phyloP scores from a whole-genome alignment of 2,888 invertebrate species.

The Prenolepis imparis region DNA sequence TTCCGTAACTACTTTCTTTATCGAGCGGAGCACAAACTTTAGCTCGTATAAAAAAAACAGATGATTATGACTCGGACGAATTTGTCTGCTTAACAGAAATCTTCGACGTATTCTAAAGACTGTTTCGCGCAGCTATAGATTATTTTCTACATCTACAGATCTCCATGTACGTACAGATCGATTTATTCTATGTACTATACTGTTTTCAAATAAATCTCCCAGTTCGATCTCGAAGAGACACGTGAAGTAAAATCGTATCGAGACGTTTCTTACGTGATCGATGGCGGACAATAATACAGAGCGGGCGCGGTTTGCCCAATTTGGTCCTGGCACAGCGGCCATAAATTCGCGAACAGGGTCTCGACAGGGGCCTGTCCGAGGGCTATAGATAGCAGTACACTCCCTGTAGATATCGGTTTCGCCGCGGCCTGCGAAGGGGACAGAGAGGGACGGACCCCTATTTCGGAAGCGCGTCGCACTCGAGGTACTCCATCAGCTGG shows the following conservation, averaged over 20 bases:
- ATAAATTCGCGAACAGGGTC: conserved; percentile 71
- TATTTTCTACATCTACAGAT: not conserved
- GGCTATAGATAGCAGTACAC: not conserved
- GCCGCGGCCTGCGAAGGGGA: conserved; percentile 46
- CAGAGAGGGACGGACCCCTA: conserved; percentile 70
- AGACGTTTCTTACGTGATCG: conserved; percentile 55
- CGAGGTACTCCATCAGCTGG: conserved; percentile 81
- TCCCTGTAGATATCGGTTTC: conserved; percentile 69
- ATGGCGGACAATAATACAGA: conserved; percentile 67
- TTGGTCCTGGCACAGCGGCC: conserved; percentile 49
- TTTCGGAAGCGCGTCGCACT: conserved; percentile 71
- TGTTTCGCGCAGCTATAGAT: not conserved
- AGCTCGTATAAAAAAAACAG: conserved; percentile 4
- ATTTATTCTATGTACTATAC: not conserved
- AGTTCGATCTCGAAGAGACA: conserved; percentile 4
- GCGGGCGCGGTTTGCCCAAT: conserved; percentile 62
- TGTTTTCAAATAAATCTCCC: not conserved
- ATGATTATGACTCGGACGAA: not conserved
- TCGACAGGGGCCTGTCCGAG: conserved; percentile 52
- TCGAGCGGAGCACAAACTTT: not conserved
- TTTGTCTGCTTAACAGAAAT: not conserved
- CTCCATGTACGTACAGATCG: not conserved
- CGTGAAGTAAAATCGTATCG: conserved; percentile 15
- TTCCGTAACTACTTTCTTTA: conserved; percentile 12
- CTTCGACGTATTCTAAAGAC: not conserved